Conservation (phyloP, 1,140 invertebrate species). For the Drosophila prosaltans region DNA sequence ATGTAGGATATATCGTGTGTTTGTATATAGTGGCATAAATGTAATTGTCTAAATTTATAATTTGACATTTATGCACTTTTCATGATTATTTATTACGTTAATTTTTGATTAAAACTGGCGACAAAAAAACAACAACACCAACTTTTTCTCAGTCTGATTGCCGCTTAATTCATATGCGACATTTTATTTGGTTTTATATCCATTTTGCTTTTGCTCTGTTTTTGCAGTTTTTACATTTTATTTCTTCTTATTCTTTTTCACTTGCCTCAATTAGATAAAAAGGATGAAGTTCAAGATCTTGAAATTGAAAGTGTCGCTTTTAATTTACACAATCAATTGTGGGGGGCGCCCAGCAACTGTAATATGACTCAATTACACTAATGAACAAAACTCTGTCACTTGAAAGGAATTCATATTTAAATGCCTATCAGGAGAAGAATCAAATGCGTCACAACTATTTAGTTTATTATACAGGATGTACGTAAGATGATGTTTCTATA, state of each 20-base stretch:
- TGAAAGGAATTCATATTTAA: too few species aligned
- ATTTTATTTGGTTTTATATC: conserved; percentile 23
- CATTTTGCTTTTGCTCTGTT: conserved; percentile 2
- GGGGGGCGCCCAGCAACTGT: neutral
- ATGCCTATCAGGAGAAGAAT: too few species aligned
- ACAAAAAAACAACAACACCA: conserved; percentile 2
- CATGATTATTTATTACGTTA: conserved; percentile 73
- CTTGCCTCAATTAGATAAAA: conserved; percentile 20
- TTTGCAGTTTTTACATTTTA: neutral
- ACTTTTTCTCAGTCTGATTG: conserved; percentile 4
- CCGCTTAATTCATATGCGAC: conserved; percentile 49
- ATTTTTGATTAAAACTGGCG: conserved; percentile 64
- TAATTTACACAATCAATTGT: conserved; percentile 5
- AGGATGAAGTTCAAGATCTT: conserved; percentile 31
- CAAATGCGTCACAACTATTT: too few species aligned
- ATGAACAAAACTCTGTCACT: neutral
- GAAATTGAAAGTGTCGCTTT: conserved; percentile 28
- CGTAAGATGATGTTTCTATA: too few species aligned
- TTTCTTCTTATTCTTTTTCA: neutral
- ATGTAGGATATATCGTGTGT: neutral
- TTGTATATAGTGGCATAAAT: conserved; percentile 3
- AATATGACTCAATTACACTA: neutral
- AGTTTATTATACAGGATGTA: too few species aligned
- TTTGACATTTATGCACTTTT: conserved; percentile 70
- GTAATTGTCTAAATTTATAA: conserved; percentile 58